Conservation (phyloP, 2,797 vertebrate species). For the Acridotheres tristis region DNA sequence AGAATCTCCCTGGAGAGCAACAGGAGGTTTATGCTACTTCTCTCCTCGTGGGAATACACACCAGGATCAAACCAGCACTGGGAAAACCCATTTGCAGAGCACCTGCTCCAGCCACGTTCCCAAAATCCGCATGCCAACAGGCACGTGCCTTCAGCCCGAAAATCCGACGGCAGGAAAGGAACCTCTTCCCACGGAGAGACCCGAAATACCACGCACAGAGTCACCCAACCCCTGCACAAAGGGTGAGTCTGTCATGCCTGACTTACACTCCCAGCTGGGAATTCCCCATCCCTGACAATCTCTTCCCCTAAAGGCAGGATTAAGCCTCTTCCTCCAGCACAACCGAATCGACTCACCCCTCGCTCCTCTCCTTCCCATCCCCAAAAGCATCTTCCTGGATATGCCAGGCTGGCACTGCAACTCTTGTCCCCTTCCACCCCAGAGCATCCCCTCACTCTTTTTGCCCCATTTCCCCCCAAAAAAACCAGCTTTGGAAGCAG, state of each 20-base stretch:
- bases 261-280: background rate
- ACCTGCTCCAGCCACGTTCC: background rate
- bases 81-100: background rate
- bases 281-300: background rate
- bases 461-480: background rate
- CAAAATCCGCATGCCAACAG: accelerated
- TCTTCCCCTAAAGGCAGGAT: background rate
- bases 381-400: background rate
- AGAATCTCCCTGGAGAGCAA: background rate
- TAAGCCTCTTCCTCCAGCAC: accelerated
- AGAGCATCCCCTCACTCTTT: accelerated
- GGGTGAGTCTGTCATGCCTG: background rate
- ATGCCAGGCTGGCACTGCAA: accelerated
- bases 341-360: background rate
- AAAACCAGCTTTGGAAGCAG: accelerated
- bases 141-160: background rate
- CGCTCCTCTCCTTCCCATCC: background rate
- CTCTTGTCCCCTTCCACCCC: background rate
- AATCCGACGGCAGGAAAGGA: accelerated
- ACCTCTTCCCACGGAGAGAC: background rate
- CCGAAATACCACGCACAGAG: accelerated
- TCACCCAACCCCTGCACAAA: background rate
- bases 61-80: accelerated
- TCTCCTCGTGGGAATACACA: background rate
- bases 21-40: background rate